Conservation (phyloP, 1,140 invertebrate genomes). For the Acromyrmex echinatior region DNA sequence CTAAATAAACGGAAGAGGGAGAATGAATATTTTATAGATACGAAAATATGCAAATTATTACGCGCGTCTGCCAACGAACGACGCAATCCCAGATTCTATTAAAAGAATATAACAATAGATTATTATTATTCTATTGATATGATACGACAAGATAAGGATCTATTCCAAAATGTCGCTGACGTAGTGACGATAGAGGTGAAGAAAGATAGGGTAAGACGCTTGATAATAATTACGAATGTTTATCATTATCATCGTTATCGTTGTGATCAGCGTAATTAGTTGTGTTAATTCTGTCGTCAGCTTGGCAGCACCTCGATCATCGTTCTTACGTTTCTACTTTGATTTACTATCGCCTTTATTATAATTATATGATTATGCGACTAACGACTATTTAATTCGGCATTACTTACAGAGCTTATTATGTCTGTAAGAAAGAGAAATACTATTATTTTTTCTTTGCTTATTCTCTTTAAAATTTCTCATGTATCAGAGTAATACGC, state of each 20-base stretch:
- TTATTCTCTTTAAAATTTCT: neutral
- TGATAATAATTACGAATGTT: conserved; percentile 53
- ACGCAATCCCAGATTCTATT: conserved; percentile 53
- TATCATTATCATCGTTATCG: conserved; percentile 50
- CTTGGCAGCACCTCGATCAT: conserved; percentile 37
- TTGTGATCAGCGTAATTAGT: conserved; percentile 39
- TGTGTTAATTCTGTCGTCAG: conserved; percentile 55
- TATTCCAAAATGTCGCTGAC: conserved; percentile 26
- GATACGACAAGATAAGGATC: conserved; percentile 8
- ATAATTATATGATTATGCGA: conserved; percentile 44
- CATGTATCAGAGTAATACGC: conserved; percentile 35
- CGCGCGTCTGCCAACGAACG: conserved; percentile 34
- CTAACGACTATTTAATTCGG: conserved; percentile 44
- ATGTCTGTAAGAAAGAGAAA: neutral
- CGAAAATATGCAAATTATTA: conserved; percentile 51
- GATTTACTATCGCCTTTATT: conserved; percentile 38
- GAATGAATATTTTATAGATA: conserved; percentile 57
- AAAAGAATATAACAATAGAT: conserved; percentile 46
- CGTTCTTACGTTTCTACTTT: conserved; percentile 36
- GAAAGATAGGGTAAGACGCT: conserved; percentile 45
- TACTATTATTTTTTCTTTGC: conserved; percentile 2
- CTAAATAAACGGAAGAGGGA: conserved; percentile 27
- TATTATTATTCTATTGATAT: conserved; percentile 58
- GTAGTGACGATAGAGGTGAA: conserved; percentile 26
- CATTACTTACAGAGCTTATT: neutral